Conservation (phyloP, 1,140 invertebrate genomes). For the Dendrolimus kikuchii region DNA sequence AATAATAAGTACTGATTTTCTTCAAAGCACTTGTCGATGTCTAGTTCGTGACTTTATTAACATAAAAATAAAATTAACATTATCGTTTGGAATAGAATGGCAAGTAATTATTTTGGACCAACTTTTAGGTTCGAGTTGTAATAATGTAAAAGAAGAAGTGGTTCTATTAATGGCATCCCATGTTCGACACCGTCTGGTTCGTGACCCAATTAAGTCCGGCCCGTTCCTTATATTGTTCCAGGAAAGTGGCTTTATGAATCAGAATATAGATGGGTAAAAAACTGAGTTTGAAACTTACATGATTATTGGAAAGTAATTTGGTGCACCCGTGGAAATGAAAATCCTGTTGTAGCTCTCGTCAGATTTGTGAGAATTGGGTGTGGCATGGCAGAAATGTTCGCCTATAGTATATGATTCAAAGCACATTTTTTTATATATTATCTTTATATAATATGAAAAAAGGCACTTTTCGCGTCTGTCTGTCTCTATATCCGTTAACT, state of each 20-base stretch:
- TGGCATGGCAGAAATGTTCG: no score
- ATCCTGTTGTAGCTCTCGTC: no score
- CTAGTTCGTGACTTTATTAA: constrained; percentile 15
- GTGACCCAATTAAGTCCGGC: constrained; percentile 52
- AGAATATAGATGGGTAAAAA: constrained; percentile 1
- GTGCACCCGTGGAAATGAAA: no score
- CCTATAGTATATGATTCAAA: no score
- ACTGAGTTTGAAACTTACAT: no score
- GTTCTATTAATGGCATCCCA: constrained; percentile 44
- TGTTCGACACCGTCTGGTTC: constrained; percentile 42
- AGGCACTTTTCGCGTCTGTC: no score
- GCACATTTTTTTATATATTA: no score
- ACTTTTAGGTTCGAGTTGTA: constrained; percentile 19
- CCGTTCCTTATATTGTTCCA: constrained; percentile 31
- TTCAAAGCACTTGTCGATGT: background rate
- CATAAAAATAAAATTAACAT: constrained; percentile 25
- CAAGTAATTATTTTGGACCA: constrained; percentile 33
- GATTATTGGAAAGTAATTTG: background rate
- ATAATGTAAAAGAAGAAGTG: constrained; percentile 36
- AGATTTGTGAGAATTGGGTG: no score
- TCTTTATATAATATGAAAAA: no score
- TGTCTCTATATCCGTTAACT: no score
- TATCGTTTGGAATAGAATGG: constrained; percentile 21
- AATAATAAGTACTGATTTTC: no score
- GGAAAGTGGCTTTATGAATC: constrained; percentile 18